A percentile compares a stretch with the other conserved stretches of the same genome.
Conservation (phyloP, 2,888 invertebrate genomes). For the Trileptium ribeirensis region DNA sequence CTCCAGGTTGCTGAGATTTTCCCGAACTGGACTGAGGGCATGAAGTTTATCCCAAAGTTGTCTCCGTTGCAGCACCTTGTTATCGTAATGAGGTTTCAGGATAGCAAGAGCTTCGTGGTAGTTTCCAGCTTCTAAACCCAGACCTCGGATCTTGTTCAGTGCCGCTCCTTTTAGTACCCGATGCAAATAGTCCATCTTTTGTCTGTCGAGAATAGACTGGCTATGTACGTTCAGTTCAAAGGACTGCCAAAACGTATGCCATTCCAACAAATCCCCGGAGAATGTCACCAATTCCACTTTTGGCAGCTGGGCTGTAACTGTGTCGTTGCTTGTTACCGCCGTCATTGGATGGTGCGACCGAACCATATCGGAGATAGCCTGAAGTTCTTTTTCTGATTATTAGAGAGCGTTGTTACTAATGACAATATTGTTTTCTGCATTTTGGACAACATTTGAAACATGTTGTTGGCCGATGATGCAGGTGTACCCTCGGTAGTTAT, state of each 20-base stretch:
- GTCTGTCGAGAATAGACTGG: background rate
- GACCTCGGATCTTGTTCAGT: background rate
- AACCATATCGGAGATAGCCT: too few relatives aligned
- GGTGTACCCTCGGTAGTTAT: too few relatives aligned
- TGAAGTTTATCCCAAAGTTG: too few relatives aligned
- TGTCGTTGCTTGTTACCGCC: background rate
- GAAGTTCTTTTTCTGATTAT: too few relatives aligned
- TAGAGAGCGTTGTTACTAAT: too few relatives aligned
- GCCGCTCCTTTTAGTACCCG: background rate
- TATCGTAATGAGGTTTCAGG: background rate
- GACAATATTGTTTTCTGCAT: too few relatives aligned
- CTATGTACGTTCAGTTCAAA: background rate
- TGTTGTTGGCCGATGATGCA: too few relatives aligned
- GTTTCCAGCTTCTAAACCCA: background rate
- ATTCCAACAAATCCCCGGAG: background rate
- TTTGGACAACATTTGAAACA: too few relatives aligned
- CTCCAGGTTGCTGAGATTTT: background rate
- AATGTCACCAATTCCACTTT: background rate
- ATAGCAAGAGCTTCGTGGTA: background rate
- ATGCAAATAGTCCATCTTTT: conserved; percentile 1
- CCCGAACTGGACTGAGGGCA: background rate
- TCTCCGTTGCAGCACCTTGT: too few relatives aligned
- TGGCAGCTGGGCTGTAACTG: background rate
- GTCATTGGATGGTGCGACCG: too few relatives aligned
- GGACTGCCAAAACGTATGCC: conserved; percentile 1